Evolutionary conservation across 1,140 invertebrate genomes (phyloP), one percentile per base, ranked within the genome.

Genomic region (Aphelenchoides fujianensis): DNA sequence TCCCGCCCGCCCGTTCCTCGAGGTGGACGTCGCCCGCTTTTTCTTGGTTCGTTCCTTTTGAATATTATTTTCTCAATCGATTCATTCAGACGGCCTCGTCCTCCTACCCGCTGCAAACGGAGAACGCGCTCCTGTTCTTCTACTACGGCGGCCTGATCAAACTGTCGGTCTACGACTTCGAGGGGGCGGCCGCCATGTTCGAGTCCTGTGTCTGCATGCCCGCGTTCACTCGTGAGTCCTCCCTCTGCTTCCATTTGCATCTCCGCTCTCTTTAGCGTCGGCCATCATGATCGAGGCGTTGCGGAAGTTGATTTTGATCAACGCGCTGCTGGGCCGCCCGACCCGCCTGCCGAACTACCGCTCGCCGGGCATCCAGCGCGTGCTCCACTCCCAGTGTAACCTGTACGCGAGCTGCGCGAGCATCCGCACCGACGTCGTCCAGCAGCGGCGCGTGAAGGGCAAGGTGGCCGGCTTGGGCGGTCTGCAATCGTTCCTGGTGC

Each of bases 201-300:
- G n/a, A 61, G 57, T 19, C 57, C 16, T 61, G 57, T 61, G 57
- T 61, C 27, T 61, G 57, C 57, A n/a, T 61, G n/a, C 57, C 57
- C n/a, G 57, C 57, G 19, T n/a, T n/a, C n/a, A n/a, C n/a, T n/a
- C n/a, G n/a, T n/a, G n/a, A n/a, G n/a, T n/a, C n/a, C n/a, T n/a
- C n/a, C n/a, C n/a, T n/a, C n/a, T n/a, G n/a, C n/a, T n/a, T n/a
- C n/a, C n/a, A n/a, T n/a, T n/a, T n/a, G n/a, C n/a, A n/a, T n/a
- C n/a, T n/a, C n/a, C n/a, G n/a, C n/a, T n/a, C n/a, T n/a, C 36
- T 27, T 61, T 34, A 30, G 57, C 57, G 28, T 61, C 57, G 57
- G 27, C 16, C 28, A 61, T 61, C 27, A 61, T 61, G 57, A 16
- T 61, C 16, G 57, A 61, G 37, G 57, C 57, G n/a, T 2, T 61